Percentiles rank a stretch among this genome's conserved stretches.
These are phyloP conservation scores for Rhingia campestris DNA, from an alignment of 2,888 invertebrate genomes.

Conservation along the genomic window DNA sequence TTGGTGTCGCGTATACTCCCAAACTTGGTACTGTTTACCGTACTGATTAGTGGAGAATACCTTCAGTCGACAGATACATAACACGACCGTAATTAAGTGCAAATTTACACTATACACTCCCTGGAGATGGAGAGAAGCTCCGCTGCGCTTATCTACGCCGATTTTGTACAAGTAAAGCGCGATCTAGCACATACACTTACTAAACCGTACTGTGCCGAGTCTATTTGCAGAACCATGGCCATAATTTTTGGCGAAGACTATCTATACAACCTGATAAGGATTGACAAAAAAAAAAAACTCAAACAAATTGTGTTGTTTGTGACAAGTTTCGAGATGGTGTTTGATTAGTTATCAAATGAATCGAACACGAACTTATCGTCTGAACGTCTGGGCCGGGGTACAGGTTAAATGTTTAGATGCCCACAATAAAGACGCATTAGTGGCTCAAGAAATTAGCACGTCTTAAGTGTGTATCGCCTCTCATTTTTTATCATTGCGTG, in stretches of 20 bases:
- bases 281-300: slow-evolving; percentile 14
- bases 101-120: slow-evolving; percentile 54
- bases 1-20: slow-evolving; percentile 29
- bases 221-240: slow-evolving; percentile 48
- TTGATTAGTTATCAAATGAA: slow-evolving; percentile 50
- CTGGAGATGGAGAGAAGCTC: not conserved
- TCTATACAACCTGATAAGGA: slow-evolving; percentile 37
- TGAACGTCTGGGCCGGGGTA: slow-evolving; percentile 23
- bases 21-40: slow-evolving; percentile 65
- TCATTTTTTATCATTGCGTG: slow-evolving; percentile 18
- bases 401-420: slow-evolving; percentile 5
- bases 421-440: slow-evolving; percentile 32
- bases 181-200: slow-evolving; percentile 20
- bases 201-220: not conserved
- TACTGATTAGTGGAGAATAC: slow-evolving; percentile 56
- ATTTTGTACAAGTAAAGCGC: not conserved
- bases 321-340: slow-evolving; percentile 40
- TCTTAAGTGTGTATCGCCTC: slow-evolving; percentile 24
- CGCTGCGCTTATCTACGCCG: slow-evolving; percentile 35
- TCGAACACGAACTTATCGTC: slow-evolving; percentile 55
- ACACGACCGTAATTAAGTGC: slow-evolving; percentile 63
- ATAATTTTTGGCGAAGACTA: slow-evolving; percentile 44
- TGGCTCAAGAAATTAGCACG: slow-evolving; percentile 61
- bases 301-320: slow-evolving; percentile 45
- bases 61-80: slow-evolving; percentile 10